A percentile compares a stretch with the other conserved stretches of the same genome.
phyloP scores from a whole-genome alignment of 1,140 invertebrate genomes.

The Delia radicum region DNA sequence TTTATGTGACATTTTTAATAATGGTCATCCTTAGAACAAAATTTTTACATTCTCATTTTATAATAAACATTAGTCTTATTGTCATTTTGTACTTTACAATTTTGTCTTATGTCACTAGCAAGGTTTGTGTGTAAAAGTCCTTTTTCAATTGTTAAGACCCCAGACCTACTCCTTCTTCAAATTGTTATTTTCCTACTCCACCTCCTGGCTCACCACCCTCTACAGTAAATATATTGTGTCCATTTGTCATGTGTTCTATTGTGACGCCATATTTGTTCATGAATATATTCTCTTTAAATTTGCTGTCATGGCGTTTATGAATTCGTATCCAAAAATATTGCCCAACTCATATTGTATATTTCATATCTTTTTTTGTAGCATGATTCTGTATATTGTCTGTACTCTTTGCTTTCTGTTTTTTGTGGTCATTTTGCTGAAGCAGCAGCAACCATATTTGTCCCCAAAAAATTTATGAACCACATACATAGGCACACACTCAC shows the following conservation, averaged over 20 bases:
- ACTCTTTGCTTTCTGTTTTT: neutral
- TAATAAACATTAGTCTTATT: constrained; percentile 23
- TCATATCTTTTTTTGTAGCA: neutral
- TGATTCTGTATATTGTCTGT: neutral
- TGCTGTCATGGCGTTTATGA: constrained; percentile 21
- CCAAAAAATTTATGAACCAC: constrained; percentile 23
- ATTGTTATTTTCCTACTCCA: neutral
- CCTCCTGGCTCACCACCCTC: neutral
- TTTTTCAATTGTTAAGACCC: neutral
- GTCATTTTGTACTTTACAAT: constrained; percentile 9
- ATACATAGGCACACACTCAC: neutral
- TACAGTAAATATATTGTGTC: constrained; percentile 17
- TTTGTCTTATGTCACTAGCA: neutral
- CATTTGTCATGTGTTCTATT: constrained; percentile 22
- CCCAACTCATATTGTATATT: constrained; percentile 2
- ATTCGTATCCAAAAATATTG: constrained; percentile 11
- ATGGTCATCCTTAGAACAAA: constrained; percentile 15
- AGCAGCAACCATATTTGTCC: constrained; percentile 24
- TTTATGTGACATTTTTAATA: constrained; percentile 24
- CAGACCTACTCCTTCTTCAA: neutral
- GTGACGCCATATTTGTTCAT: constrained; percentile 19
- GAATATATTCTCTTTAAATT: neutral
- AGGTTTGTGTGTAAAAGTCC: neutral
- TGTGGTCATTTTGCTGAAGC: neutral
- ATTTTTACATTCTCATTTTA: constrained; percentile 13